These are phyloP conservation scores for Enteromius radiatus DNA, from an alignment of 2,797 vertebrate genomes.

Conservation along the genomic window DNA sequence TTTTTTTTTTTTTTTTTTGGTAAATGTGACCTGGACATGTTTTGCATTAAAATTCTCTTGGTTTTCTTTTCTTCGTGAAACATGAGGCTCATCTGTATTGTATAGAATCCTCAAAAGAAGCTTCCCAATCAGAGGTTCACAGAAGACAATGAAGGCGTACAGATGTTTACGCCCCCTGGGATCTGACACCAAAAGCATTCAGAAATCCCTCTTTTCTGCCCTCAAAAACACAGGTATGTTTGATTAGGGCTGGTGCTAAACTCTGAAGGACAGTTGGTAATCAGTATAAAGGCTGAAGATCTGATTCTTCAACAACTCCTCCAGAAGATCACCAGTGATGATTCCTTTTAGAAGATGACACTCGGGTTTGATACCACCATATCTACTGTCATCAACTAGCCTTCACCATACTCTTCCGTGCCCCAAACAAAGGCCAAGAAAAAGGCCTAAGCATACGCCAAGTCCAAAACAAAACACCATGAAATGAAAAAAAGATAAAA, in stretches of 20 bases:
- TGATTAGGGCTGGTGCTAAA: neutral
- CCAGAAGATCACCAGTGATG: neutral
- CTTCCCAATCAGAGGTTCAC: neutral
- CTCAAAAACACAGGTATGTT: neutral
- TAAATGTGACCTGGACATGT: neutral
- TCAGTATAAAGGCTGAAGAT: neutral
- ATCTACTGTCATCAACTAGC: neutral
- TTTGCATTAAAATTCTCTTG: neutral
- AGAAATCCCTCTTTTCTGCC: neutral
- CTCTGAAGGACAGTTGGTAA: neutral
- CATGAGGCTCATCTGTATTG: constrained; percentile 3
- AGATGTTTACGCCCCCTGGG: neutral
- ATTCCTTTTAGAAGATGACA: neutral
- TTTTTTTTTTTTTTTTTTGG: neutral
- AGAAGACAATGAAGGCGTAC: neutral
- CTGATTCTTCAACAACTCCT: neutral
- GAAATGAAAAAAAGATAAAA: neutral
- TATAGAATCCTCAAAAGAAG: neutral
- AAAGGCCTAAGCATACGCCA: neutral
- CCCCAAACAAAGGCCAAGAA: constrained; percentile 3
- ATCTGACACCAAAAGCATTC: neutral
- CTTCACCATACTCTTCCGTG: neutral
- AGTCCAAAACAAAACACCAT: neutral
- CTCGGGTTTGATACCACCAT: neutral
- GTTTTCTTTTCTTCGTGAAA: constrained; percentile 30